Evolutionary conservation across 2,797 vertebrate genomes (phyloP).

Genomic region (Pempheris klunzingeri): DNA sequence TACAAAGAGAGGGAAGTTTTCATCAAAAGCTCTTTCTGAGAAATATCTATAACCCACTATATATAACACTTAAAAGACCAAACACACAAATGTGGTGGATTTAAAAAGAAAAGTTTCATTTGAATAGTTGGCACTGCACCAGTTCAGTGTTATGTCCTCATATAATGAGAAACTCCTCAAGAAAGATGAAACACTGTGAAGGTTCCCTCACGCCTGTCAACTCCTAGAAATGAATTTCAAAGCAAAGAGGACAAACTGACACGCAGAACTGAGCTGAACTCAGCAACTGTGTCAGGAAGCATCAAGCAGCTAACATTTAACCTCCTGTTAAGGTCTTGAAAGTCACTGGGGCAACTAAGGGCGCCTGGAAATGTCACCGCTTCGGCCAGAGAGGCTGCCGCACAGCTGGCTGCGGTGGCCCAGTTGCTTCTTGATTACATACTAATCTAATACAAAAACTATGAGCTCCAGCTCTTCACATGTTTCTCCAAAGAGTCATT

Average conservation of each 20-base stretch:
- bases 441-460: conserved; percentile 61
- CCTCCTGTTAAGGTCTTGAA: conserved; percentile 22
- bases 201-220: conserved; percentile 48
- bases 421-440: conserved; percentile 63
- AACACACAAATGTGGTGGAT: conserved; percentile 17
- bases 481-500: conserved; percentile 67
- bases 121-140: conserved; percentile 15
- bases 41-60: conserved; percentile 51
- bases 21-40: conserved; percentile 25
- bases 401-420: conserved; percentile 69
- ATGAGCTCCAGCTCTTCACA: conserved; percentile 48
- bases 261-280: conserved; percentile 41
- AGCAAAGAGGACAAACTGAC: conserved; percentile 34
- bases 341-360: conserved; percentile 16
- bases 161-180: conserved; percentile 38
- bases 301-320: conserved; percentile 12
- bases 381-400: conserved; percentile 27
- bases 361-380: conserved; percentile 14
- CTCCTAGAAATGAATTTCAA: conserved; percentile 30
- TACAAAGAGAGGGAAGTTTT: conserved; percentile 42
- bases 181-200: conserved; percentile 37
- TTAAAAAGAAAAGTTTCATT: conserved; percentile 30
- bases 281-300: conserved; percentile 40
- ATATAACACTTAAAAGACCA: conserved; percentile 15
- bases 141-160: conserved; percentile 23